Evolutionary conservation across 64 coral and sea anemone species (phyloP), one percentile per base, ranked within the genome.

Genomic region (Stichodactyla helianthus): DNA sequence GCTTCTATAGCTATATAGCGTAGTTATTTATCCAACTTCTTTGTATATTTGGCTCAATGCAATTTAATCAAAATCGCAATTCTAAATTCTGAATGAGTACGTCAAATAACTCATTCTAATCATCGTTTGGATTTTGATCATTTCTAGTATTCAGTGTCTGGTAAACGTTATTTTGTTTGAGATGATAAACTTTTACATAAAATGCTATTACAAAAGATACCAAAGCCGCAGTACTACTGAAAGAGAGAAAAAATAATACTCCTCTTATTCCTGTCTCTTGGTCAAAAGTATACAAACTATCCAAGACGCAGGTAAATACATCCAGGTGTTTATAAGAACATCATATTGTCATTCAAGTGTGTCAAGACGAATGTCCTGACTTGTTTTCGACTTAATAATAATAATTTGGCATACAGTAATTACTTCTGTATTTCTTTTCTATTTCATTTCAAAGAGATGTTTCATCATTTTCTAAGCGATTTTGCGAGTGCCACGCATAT

Each of bases 121-220:
- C 68, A 74, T 74, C 68, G 68, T 74, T 74, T 31, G 11, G 27
- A 74, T 74, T 27, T 74, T 31, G 68, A 74, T 74, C 68, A 74
- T 74, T 74, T 74, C 68, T 74, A 11, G 68, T 27, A 74, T 74
- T 74, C 68, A 74, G 2, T 31, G 68, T 27, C 68, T 74, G 68
- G 20, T 74, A 74, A 74, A 31, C 25, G 68, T 27, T 58, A 2
- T 58, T 74, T 74, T 74, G 68, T 31, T 74, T 74, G 68, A 4
- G 68, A 74, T 31, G 25, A 74, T 13, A 13, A 74, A 44, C 35
- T 44, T 44, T 31, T 31, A 74, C 68, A 74, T 74, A 31, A 27
- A 31, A 11, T 74, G n/a, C 25, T 22, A n/a, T 6, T 11, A 13
- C 25, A 25, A 74, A 27, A 74, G 26, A 74, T 27, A 74, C 9